phyloP scores from a whole-genome alignment of 2,888 invertebrate species.

The Gnatocerus cornutus region DNA sequence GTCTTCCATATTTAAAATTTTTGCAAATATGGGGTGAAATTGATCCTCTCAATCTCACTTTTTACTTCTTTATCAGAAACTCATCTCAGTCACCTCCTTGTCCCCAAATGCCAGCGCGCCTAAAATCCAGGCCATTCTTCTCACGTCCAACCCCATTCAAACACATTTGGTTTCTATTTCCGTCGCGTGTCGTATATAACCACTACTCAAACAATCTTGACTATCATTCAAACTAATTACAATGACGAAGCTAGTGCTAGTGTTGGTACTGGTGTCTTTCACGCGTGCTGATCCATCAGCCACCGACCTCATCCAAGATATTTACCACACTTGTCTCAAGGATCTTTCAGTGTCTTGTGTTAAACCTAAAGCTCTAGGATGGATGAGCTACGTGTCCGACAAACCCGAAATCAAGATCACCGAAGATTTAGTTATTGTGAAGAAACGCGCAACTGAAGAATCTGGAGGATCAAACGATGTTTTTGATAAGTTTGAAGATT shows the following conservation, averaged over 20 bases:
- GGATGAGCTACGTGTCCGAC: constrained; percentile 80
- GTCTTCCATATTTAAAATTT: no score
- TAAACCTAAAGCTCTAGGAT: constrained; percentile 84
- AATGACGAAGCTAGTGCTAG: constrained; percentile 60
- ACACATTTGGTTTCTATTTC: constrained; percentile 70
- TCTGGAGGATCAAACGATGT: constrained; percentile 75
- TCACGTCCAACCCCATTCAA: constrained; percentile 68
- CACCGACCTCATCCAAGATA: constrained; percentile 77
- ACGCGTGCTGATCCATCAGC: constrained; percentile 71
- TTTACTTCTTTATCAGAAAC: no score
- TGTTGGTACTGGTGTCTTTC: constrained; percentile 50
- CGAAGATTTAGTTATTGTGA: constrained; percentile 83
- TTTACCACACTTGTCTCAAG: constrained; percentile 80
- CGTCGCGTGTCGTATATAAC: constrained; percentile 67
- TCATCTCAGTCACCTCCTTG: not conserved
- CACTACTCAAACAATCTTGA: constrained; percentile 55
- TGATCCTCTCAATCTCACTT: no score
- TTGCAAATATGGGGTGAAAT: no score
- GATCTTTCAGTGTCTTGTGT: constrained; percentile 83
- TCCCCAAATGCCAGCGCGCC: constrained; percentile 23
- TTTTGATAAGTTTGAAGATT: constrained; percentile 83
- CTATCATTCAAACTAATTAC: constrained; percentile 57
- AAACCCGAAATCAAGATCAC: constrained; percentile 83
- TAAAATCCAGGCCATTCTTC: constrained; percentile 54
- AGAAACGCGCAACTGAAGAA: constrained; percentile 72